These are phyloP conservation scores for Elachura formosa DNA, from an alignment of 2,113 vertebrate species.

Conservation along the genomic window DNA sequence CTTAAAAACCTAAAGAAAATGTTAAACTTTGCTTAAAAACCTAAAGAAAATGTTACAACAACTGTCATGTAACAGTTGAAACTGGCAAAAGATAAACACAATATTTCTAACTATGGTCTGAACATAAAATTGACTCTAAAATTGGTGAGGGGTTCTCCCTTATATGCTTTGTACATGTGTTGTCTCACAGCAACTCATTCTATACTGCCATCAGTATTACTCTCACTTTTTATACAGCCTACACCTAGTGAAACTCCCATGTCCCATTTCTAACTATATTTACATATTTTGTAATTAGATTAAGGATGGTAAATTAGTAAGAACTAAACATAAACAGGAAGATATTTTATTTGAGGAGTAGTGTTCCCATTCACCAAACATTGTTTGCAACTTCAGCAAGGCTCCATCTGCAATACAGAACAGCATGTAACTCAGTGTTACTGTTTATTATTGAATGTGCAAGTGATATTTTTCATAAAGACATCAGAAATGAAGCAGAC, in stretches of 20 bases:
- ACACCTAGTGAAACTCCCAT: neutral
- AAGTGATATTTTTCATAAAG: neutral
- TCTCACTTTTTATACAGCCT: neutral
- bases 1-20: neutral
- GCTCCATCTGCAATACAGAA: neutral
- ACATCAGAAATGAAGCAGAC: neutral
- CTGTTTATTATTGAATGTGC: neutral
- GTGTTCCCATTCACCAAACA: neutral
- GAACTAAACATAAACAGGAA: neutral
- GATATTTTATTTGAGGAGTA: neutral
- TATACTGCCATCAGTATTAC: neutral
- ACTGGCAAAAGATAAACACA: neutral
- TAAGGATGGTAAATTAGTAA: neutral
- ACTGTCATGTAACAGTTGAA: neutral
- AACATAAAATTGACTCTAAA: neutral
- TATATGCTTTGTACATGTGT: neutral
- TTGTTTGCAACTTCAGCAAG: neutral
- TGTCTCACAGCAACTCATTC: neutral
- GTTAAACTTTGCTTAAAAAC: neutral
- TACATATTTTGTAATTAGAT: neutral
- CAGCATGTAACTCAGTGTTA: neutral
- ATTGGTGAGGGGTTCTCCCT: rapidly evolving
- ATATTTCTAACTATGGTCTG: neutral
- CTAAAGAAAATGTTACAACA: neutral
- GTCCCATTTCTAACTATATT: neutral